Evolutionary conservation across 2,888 invertebrate species (phyloP).

Genomic region (Chaitophorus viminalis): DNA sequence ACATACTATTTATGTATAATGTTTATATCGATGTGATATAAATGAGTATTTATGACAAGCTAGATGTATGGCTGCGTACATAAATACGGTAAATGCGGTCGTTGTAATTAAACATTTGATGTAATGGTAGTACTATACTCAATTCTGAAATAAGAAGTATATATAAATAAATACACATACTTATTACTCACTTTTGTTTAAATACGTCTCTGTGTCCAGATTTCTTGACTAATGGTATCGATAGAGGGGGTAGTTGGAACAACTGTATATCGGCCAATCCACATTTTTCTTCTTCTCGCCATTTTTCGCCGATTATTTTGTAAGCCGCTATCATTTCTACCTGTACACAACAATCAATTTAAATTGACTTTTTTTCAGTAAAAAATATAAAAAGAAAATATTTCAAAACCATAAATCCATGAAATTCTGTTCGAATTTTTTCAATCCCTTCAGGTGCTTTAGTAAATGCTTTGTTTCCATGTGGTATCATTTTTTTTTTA

Average conservation of each 20-base stretch:
- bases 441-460: not conserved
- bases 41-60: no score
- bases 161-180: no score
- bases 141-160: no score
- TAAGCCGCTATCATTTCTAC: constrained; percentile 76
- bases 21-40: no score
- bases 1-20: no score
- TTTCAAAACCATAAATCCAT: constrained; percentile 21
- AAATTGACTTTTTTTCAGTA: no score
- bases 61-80: no score
- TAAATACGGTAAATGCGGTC: no score
- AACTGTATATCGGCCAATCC: constrained; percentile 76
- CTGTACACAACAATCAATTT: constrained; percentile 67
- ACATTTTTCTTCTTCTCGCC: constrained; percentile 77
- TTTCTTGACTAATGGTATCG: constrained; percentile 71
- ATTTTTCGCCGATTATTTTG: constrained; percentile 75
- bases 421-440: not conserved
- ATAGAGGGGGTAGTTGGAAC: constrained; percentile 72
- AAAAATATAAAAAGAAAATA: no score
- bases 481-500: not conserved
- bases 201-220: constrained; percentile 72
- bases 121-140: no score
- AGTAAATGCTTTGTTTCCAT: not conserved
- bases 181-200: constrained; percentile 64
- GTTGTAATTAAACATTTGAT: no score